Evolutionary conservation across 2,888 invertebrate species (phyloP).

Genomic region (Zygogramma bicolorata): DNA sequence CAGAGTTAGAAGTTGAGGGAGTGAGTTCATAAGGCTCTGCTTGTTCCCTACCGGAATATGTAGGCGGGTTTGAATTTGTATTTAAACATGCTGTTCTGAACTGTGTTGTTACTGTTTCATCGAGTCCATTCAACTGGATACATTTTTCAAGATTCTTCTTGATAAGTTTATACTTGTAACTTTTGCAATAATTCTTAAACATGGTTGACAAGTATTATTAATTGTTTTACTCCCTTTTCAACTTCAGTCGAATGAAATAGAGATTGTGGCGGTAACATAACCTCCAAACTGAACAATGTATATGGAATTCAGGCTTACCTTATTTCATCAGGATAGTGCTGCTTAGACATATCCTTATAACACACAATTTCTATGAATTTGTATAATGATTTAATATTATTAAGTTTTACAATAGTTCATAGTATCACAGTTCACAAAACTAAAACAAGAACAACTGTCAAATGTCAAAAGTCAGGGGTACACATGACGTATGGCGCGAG

Average conservation of each 20-base stretch:
- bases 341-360: not conserved
- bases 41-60: constrained; percentile 7
- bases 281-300: not conserved
- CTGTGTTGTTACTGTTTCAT: constrained; percentile 1
- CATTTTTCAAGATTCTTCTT: constrained; percentile 2
- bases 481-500: no score
- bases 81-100: constrained; percentile 3
- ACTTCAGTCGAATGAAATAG: not conserved
- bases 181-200: constrained; percentile 15
- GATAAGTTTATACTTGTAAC: constrained; percentile 11
- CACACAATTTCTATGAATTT: no score
- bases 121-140: not conserved
- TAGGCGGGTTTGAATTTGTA: not conserved
- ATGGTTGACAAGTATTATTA: not conserved
- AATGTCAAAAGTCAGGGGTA: no score
- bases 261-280: not conserved
- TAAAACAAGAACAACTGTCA: no score
- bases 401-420: not conserved
- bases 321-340: not conserved
- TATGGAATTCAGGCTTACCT: not conserved
- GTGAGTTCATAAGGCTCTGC: constrained; percentile 12
- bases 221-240: not conserved
- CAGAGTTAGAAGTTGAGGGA: not conserved
- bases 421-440: no score
- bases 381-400: not conserved